These are phyloP conservation scores for Oncopodura yosiiana DNA, from an alignment of 1,140 invertebrate genomes.

Conservation along the genomic window DNA sequence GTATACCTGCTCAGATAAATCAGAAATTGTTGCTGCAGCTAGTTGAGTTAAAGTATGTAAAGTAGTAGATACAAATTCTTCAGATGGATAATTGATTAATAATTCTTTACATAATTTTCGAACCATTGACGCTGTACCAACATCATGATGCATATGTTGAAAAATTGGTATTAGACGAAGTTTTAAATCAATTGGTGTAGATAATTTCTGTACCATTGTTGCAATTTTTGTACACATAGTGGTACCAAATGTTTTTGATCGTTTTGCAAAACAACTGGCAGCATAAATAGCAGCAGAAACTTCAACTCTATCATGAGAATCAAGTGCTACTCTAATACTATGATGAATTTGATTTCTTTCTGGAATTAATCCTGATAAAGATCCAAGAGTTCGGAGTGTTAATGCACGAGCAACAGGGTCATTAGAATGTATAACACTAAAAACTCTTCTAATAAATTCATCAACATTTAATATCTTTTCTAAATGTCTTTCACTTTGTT, in stretches of 20 bases:
- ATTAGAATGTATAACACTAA: slow-evolving; percentile 91
- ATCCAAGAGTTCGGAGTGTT: slow-evolving; percentile 78
- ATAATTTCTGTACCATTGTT: slow-evolving; percentile 85
- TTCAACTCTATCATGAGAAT: slow-evolving; percentile 90
- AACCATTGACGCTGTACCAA: slow-evolving; percentile 66
- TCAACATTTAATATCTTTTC: slow-evolving; percentile 95
- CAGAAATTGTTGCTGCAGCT: slow-evolving; percentile 74
- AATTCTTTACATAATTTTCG: slow-evolving; percentile 67
- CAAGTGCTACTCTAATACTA: slow-evolving; percentile 77
- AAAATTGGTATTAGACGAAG: slow-evolving; percentile 80
- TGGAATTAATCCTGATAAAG: slow-evolving; percentile 82
- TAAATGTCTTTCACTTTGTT: slow-evolving; percentile 90
- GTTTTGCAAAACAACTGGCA: slow-evolving; percentile 80
- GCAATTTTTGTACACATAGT: slow-evolving; percentile 92
- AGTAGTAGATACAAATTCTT: slow-evolving; percentile 76
- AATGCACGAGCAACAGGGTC: slow-evolving; percentile 88
- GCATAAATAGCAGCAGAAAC: slow-evolving; percentile 93
- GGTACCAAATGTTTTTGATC: slow-evolving; percentile 87
- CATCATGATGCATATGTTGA: slow-evolving; percentile 89
- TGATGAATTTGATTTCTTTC: slow-evolving; percentile 92
- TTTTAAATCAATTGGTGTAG: slow-evolving; percentile 84
- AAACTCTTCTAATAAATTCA: slow-evolving; percentile 87
- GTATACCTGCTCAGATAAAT: slow-evolving; percentile 75
- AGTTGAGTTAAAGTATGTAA: slow-evolving; percentile 79
- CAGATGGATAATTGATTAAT: slow-evolving; percentile 73